Conservation (phyloP, 2,888 invertebrate species). For the Phengaris alcon region DNA sequence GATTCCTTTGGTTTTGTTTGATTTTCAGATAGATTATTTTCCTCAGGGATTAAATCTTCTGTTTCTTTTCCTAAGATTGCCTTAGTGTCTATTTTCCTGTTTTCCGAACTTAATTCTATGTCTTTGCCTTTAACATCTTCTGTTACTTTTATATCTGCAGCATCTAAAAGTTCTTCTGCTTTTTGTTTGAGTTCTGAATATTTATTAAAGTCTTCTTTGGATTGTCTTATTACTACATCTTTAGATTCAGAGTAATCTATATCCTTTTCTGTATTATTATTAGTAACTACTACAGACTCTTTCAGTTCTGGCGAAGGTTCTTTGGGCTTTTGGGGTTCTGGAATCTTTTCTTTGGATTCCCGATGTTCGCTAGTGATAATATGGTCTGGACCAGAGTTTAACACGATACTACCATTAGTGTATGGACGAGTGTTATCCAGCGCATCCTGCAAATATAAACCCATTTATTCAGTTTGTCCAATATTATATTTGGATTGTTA, state of each 20-base stretch:
- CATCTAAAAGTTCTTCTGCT: background rate
- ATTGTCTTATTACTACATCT: constrained; percentile 26
- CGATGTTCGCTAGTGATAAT: constrained; percentile 66
- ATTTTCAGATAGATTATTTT: constrained; percentile 43
- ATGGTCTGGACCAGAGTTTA: constrained; percentile 64
- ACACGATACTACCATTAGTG: constrained; percentile 67
- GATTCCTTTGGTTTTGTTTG: constrained; percentile 47
- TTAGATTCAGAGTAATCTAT: constrained; percentile 19
- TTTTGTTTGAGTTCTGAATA: constrained; percentile 29
- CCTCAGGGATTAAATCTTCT: constrained; percentile 58
- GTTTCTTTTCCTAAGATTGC: constrained; percentile 40
- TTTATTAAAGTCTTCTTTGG: constrained; percentile 23
- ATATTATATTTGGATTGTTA: background rate
- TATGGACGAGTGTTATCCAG: constrained; percentile 70
- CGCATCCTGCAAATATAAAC: constrained; percentile 53
- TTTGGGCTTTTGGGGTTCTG: constrained; percentile 43
- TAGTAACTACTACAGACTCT: constrained; percentile 41
- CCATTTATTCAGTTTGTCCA: background rate
- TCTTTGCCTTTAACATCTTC: constrained; percentile 21
- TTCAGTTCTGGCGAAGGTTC: constrained; percentile 36
- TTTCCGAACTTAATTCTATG: constrained; percentile 25
- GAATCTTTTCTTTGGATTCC: constrained; percentile 52
- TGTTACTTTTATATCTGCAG: constrained; percentile 7
- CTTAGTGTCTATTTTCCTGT: constrained; percentile 33
- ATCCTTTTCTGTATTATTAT: constrained; percentile 16